Percentiles rank a stretch among this genome's conserved stretches.
phyloP scores from a whole-genome alignment of 2,113 vertebrate species.

The Pycnonotus jocosus region DNA sequence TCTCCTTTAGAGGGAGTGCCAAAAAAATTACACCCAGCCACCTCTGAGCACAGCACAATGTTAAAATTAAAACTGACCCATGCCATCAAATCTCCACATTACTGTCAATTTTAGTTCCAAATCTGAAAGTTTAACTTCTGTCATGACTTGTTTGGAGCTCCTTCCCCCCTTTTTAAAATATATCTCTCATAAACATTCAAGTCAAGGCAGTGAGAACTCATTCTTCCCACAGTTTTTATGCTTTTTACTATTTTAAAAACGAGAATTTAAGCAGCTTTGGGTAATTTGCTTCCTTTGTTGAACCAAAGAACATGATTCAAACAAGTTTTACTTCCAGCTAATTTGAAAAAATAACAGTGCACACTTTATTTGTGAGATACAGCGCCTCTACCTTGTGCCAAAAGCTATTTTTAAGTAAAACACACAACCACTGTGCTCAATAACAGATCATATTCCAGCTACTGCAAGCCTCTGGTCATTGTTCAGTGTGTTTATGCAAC shows the following conservation, averaged over 20 bases:
- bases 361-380: neutral
- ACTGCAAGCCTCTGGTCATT: neutral
- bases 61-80: neutral
- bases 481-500: neutral
- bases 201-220: neutral
- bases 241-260: neutral
- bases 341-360: neutral
- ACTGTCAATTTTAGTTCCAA: neutral
- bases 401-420: neutral
- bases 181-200: neutral
- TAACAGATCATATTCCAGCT: neutral
- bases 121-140: neutral
- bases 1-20: neutral
- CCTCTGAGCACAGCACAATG: neutral
- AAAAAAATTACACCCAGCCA: neutral
- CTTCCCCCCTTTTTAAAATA: rapidly evolving
- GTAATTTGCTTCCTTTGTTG: neutral
- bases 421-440: neutral
- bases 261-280: neutral
- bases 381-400: neutral
- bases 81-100: neutral
- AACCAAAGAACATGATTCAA: neutral
- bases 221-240: neutral
- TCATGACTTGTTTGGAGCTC: neutral
- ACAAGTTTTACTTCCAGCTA: neutral